These are phyloP conservation scores for Acronicta alni DNA, from an alignment of 2,888 invertebrate genomes.

Conservation along the genomic window DNA sequence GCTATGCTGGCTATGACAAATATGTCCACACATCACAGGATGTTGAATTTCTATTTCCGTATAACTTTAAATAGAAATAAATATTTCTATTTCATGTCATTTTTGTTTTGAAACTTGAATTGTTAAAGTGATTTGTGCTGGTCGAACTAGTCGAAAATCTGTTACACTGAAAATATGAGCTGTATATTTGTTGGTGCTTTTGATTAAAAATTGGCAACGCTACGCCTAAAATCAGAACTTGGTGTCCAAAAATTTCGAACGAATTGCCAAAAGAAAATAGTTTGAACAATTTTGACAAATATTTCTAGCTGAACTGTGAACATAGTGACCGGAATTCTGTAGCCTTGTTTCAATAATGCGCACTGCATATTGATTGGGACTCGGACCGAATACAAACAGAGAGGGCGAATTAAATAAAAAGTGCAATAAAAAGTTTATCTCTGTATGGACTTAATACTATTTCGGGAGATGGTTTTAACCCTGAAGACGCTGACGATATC, in stretches of 20 bases:
- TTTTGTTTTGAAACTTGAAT: neutral
- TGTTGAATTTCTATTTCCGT: slow-evolving; percentile 25
- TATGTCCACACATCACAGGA: slow-evolving; percentile 11
- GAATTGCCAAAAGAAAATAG: slow-evolving; percentile 27
- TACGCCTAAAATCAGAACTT: slow-evolving; percentile 18
- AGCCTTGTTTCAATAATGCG: slow-evolving; percentile 37
- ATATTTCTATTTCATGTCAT: slow-evolving; percentile 16
- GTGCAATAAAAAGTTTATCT: slow-evolving; percentile 63
- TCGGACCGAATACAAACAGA: slow-evolving; percentile 49
- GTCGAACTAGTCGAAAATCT: too few relatives aligned
- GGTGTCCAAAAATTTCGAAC: neutral
- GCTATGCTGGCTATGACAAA: slow-evolving; percentile 32
- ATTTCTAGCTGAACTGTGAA: slow-evolving; percentile 23
- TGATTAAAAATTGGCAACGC: slow-evolving; percentile 18
- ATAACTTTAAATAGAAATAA: slow-evolving; percentile 22
- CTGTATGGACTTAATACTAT: slow-evolving; percentile 60
- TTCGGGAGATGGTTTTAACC: slow-evolving; percentile 61
- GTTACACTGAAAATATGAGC: neutral
- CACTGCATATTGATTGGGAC: slow-evolving; percentile 58
- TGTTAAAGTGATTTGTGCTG: neutral
- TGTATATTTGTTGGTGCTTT: neutral
- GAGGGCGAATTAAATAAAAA: slow-evolving; percentile 62
- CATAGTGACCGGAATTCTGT: slow-evolving; percentile 27
- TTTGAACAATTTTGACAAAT: slow-evolving; percentile 23
- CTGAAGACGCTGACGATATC: slow-evolving; percentile 65